phyloP scores from a whole-genome alignment of 2,888 invertebrate species.

The Cylindroiulus punctatus region DNA sequence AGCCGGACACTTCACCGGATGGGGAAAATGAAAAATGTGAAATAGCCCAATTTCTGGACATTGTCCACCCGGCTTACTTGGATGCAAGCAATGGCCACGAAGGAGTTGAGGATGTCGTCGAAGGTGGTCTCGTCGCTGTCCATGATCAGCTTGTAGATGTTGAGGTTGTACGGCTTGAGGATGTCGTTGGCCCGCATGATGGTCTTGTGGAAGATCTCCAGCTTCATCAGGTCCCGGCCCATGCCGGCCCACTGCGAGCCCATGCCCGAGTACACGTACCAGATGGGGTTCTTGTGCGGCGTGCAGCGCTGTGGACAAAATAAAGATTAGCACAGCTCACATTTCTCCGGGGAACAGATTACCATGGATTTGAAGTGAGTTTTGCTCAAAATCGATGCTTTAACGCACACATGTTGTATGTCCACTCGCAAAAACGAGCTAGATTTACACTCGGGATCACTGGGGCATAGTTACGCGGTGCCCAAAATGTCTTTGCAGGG shows the following conservation, averaged over 20 bases:
- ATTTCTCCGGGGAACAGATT: neutral
- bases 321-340: neutral
- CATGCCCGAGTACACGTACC: conserved; percentile 98
- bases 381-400: too few species aligned
- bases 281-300: conserved; percentile 80
- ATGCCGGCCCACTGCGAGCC: conserved; percentile 98
- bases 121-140: conserved; percentile 81
- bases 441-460: too few species aligned
- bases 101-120: conserved; percentile 87
- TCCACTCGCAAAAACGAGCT: too few species aligned
- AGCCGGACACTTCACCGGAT: too few species aligned
- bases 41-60: too few species aligned
- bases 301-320: conserved; percentile 61
- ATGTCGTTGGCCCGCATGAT: conserved; percentile 80
- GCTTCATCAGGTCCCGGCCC: conserved; percentile 84
- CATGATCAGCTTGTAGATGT: conserved; percentile 82
- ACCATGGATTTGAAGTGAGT: too few species aligned
- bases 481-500: too few species aligned
- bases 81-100: conserved; percentile 93
- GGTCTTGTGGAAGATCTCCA: conserved; percentile 83
- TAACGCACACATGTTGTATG: too few species aligned
- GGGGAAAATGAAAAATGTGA: too few species aligned
- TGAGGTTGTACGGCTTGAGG: conserved; percentile 80
- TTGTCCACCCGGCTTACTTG: too few species aligned
- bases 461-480: too few species aligned